Percentiles rank a stretch among this genome's conserved stretches.
Evolutionary conservation across 2,888 invertebrate genomes (phyloP).

Genomic region (Ditula angustiorana): DNA sequence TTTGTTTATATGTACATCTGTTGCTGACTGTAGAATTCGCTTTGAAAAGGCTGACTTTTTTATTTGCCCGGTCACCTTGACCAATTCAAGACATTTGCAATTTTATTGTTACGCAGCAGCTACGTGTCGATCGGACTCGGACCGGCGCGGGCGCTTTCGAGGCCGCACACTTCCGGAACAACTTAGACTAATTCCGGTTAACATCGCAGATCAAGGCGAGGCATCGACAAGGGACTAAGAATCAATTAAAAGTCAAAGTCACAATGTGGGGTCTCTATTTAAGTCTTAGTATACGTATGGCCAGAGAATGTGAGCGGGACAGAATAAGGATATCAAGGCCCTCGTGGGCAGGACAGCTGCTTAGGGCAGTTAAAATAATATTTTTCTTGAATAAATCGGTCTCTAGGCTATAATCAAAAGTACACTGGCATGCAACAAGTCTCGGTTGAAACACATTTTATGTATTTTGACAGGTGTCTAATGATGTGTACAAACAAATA

Average conservation of each 20-base stretch:
- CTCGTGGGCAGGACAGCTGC: too few species aligned
- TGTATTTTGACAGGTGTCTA: too few species aligned
- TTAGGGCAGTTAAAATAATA: too few species aligned
- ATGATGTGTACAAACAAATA: too few species aligned
- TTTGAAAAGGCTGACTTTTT: neutral
- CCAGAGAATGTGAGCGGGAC: too few species aligned
- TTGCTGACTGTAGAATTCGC: neutral
- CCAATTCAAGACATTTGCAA: neutral
- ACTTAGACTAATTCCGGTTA: slow-evolving; percentile 27
- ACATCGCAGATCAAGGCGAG: slow-evolving; percentile 29
- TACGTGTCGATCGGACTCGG: slow-evolving; percentile 14
- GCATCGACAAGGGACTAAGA: neutral
- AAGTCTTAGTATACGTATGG: neutral
- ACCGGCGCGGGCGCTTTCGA: slow-evolving; percentile 13
- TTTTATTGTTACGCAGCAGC: neutral
- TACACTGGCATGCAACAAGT: too few species aligned
- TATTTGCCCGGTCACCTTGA: neutral
- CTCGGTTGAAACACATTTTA: too few species aligned
- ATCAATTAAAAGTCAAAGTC: neutral
- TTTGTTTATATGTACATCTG: too few species aligned
- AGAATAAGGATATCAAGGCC: too few species aligned
- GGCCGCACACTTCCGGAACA: slow-evolving; percentile 31
- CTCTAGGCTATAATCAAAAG: too few species aligned
- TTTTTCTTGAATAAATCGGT: too few species aligned
- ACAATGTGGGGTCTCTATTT: neutral